Conservation (phyloP, 2,113 vertebrate genomes). For the Thomomys bottae region DNA sequence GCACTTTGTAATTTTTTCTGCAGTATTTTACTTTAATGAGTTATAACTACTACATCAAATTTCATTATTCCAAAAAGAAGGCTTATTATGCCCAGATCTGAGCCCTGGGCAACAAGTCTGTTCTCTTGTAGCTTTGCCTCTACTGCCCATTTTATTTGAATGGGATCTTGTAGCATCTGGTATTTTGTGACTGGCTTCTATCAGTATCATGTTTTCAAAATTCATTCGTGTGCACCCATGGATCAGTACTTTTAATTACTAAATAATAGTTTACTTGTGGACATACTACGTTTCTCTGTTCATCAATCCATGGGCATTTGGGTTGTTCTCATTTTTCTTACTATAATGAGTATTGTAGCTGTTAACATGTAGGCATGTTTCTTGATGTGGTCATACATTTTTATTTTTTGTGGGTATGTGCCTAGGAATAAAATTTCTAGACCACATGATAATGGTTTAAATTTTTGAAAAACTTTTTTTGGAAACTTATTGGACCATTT, state of each 20-base stretch:
- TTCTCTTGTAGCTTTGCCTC: not conserved
- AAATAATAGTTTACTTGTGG: not conserved
- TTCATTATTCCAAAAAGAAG: conserved; percentile 8
- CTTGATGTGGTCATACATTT: not conserved
- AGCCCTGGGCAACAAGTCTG: not conserved
- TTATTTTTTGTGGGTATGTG: not conserved
- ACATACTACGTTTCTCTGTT: not conserved
- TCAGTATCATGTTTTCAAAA: not conserved
- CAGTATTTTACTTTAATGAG: conserved; percentile 13
- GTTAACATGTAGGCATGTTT: not conserved
- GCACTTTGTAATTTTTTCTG: not conserved
- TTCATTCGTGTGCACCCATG: not conserved
- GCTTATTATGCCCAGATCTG: not conserved
- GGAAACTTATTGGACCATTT: not conserved
- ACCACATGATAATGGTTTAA: not conserved
- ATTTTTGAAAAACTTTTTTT: not conserved
- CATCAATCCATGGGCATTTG: not conserved
- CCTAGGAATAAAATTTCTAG: not conserved
- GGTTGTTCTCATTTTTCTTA: not conserved
- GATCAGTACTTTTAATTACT: not conserved
- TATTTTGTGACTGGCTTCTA: not conserved
- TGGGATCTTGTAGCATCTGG: not conserved
- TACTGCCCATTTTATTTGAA: not conserved
- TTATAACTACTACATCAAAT: not conserved
- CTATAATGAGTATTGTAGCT: not conserved